phyloP scores from a whole-genome alignment of 2,888 invertebrate genomes.

The Deroplatys truncata region DNA sequence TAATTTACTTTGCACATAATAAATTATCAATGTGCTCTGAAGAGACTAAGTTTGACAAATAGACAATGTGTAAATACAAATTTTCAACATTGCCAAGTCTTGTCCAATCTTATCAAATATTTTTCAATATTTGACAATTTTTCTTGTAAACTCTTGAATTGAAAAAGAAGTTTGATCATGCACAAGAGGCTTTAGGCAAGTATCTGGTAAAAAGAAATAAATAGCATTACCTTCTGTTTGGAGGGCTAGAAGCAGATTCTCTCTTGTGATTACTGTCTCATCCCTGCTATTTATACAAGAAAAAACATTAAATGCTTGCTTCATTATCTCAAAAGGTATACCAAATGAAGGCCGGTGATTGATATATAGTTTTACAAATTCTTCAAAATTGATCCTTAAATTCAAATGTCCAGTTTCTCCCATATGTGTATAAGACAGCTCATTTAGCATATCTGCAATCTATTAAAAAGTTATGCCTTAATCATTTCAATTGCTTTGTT shows the following conservation, averaged over 20 bases:
- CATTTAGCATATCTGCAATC: constrained; percentile 58
- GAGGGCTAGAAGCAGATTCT: constrained; percentile 48
- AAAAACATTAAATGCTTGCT: constrained; percentile 49
- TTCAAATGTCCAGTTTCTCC: constrained; percentile 45
- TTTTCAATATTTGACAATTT: too few species aligned
- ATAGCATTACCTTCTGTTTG: constrained; percentile 38
- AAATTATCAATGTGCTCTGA: too few species aligned
- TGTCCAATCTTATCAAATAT: too few species aligned
- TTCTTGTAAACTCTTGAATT: too few species aligned
- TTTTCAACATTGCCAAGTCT: too few species aligned
- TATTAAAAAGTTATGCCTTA: constrained; percentile 35
- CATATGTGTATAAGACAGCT: constrained; percentile 52
- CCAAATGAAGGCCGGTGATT: constrained; percentile 63
- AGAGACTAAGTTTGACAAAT: too few species aligned
- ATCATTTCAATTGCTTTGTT: too few species aligned
- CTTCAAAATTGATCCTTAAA: constrained; percentile 59
- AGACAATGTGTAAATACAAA: too few species aligned
- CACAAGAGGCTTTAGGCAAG: too few species aligned
- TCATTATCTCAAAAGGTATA: constrained; percentile 47
- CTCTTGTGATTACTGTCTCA: constrained; percentile 40
- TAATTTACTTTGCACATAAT: too few species aligned
- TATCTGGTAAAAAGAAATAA: not conserved
- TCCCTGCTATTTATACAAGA: constrained; percentile 37
- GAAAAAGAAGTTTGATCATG: too few species aligned
- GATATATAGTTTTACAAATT: constrained; percentile 60